Evolutionary conservation across 2,888 invertebrate genomes (phyloP), one percentile per base, ranked within the genome.

Genomic region (Coenonympha glycerion): DNA sequence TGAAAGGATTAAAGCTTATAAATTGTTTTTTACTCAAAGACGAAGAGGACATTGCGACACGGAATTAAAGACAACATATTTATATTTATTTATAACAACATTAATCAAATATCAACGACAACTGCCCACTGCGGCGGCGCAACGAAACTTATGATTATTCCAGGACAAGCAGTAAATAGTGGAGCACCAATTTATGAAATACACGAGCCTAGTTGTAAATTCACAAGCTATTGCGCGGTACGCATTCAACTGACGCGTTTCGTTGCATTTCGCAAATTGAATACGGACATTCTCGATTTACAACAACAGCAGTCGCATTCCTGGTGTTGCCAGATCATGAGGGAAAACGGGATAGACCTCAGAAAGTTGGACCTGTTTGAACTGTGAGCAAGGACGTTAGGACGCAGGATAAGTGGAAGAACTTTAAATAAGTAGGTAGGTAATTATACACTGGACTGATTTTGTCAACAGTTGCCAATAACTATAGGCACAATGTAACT

Each of bases 181-280:
- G 47, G 21, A 42, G 45, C 45, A 53, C 28, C 48, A 39, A 53
- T 53, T 47, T 54, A 51, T 55, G 51, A 47, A 51, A 49, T 39
- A 49, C 56, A 63, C 59, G 58, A 59, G 44, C 52, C 53, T 53
- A 48, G 61, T 56, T 49, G 59, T 67, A 66, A 67, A 69, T 65
- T 65, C 66, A 61, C 64, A 47, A 57, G 42, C 47, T 53, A 53
- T 55, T 49, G 49, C 53, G 22, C 16, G 33, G 49, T 44, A 50
- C 50, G 47, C 63, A 64, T 64, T 62, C 68, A 59, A 60, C 63
- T 63, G 63, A 61, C 62, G 65, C 59, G 63, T 64, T 65, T 62
- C 66, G 68, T 69, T 76, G 69, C 66, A 71, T 75, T 73, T 68
- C 60, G 73, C 69, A 82, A 81, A 83, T 81, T 79, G 79, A 80